Evolutionary conservation across 2,888 invertebrate species (phyloP).

Genomic region (Mechanitis messenoides): DNA sequence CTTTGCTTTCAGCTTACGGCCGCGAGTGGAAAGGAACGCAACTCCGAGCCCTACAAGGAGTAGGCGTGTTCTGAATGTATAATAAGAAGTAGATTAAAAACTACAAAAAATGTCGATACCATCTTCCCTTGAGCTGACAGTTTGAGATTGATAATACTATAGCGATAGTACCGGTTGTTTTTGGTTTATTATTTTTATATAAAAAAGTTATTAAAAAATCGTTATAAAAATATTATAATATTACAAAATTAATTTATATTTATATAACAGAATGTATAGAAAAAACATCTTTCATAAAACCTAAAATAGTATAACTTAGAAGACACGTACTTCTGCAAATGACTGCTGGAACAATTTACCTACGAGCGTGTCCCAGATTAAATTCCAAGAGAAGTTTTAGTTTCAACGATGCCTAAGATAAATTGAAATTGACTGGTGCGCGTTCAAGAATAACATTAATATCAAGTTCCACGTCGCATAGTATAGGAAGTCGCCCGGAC

Average conservation of each 20-base stretch:
- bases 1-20: constrained; percentile 60
- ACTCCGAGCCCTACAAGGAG: constrained; percentile 67
- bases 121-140: constrained; percentile 34
- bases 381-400: constrained; percentile 2
- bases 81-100: constrained; percentile 74
- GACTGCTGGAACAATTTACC: neutral
- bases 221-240: too few species aligned
- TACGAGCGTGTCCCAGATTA: neutral
- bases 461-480: constrained; percentile 33
- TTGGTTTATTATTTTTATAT: neutral
- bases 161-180: neutral
- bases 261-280: too few species aligned
- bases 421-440: constrained; percentile 38
- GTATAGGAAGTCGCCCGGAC: constrained; percentile 34
- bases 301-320: too few species aligned
- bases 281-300: too few species aligned
- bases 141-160: constrained; percentile 9
- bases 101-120: constrained; percentile 71
- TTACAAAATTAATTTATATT: too few species aligned
- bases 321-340: neutral
- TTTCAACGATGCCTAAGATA: constrained; percentile 25
- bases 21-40: constrained; percentile 58
- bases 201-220: too few species aligned
- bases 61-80: constrained; percentile 74
- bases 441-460: constrained; percentile 39